Evolutionary conservation across 2,888 invertebrate species (phyloP), one percentile per base, ranked within the genome.

Genomic region (Stenchaetothrips biformis): DNA sequence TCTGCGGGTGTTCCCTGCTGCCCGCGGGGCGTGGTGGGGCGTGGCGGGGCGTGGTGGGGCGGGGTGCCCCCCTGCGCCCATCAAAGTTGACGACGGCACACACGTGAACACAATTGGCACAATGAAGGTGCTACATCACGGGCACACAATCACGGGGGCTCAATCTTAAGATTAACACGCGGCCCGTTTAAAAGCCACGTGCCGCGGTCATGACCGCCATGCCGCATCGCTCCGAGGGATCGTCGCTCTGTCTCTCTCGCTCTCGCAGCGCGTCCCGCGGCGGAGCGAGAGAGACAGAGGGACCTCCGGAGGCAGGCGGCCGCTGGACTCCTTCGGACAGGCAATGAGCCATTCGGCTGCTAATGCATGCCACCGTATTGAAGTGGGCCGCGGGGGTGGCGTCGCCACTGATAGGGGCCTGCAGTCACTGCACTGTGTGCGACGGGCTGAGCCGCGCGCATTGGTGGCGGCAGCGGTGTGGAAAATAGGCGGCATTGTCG

Each of bases 151-250:
- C 67, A 74, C 67, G 7, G 21, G 37, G 37, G 37, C 53, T 74
- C 21, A 74, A 74, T 74, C 67, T 74, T 74, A 74, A 74, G 67
- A 74, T 74, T 74, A 74, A 74, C 67, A 74, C 67, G 25, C 59
- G 13, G 59, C 13, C 59, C 67, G 67, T 74, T 74, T 25, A 74
- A 25, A 21, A 25, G 67, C 67, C 67, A 74, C 67, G 67, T 59
- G 59, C 13, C 13, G 59, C 16, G 59, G 18, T 16, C 59, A 59
- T 59, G 18, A 59, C 13, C 18, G 13, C 59, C 59, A 67, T 67
- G 1, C 9, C n/a, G 67, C 18, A 18, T n/a, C n/a, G n/a, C n/a
- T n/a, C n/a, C n/a, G n/a, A n/a, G n/a, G n/a, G n/a, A n/a, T n/a
- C n/a, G n/a, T n/a, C 18, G 18, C 59, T 59, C 59, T 6, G 59